Base-by-base conservation (phyloP, 2,113 vertebrate species). In the Pachyramphus minor region DNA sequence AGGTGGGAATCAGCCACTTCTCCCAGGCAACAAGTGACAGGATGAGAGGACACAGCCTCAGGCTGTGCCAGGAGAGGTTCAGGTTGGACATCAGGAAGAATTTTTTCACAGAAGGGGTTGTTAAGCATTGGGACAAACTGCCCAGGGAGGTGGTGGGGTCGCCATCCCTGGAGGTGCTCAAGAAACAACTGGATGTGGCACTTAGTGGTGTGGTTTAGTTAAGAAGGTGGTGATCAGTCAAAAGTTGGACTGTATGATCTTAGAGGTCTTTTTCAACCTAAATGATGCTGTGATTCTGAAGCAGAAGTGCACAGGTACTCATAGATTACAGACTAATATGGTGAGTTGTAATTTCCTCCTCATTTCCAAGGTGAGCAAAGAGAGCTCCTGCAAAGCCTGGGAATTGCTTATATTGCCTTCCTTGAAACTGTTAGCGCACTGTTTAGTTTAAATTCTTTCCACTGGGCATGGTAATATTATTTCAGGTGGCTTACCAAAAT, bases 21-120 rank as follows among this genome's bases (percentile, higher is more conserved):
- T 90, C 21, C 17, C 18, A 49, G 41, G 14, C 47, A 42, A 1
- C 31, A 21, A 56, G 17, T 0, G 0, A 8, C 2, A n/a, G 63
- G 21, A 31, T 0, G 0, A 55, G 25, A 55, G 63, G 56, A 23
- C 5, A 2, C 42, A 23, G 47, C 56, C 55, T 90, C 31, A 35
- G 2, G 12, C 52, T 63, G 41, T 31, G 30, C 41, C 21, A 23
- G 6, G 25, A 30, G 12, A 33, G 14, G 25, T 76, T 69, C n/a
- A 69, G 18, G 12, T 4, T 49, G 63, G 31, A 55, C 25, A 27
- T 69, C 25, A 62, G 47, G 9, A 35, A 15, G 21, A 55, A 35
- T 42, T 33, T 62, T 24, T 69, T 84, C 25, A 37, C 31, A 42
- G 28, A 47, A 41, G 2, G 8, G 5, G 3, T 35, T 76, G 11